Evolutionary conservation across 53 echinoderm and acorn worm genomes (phyloP).

Genomic region (Astropecten irregularis): DNA sequence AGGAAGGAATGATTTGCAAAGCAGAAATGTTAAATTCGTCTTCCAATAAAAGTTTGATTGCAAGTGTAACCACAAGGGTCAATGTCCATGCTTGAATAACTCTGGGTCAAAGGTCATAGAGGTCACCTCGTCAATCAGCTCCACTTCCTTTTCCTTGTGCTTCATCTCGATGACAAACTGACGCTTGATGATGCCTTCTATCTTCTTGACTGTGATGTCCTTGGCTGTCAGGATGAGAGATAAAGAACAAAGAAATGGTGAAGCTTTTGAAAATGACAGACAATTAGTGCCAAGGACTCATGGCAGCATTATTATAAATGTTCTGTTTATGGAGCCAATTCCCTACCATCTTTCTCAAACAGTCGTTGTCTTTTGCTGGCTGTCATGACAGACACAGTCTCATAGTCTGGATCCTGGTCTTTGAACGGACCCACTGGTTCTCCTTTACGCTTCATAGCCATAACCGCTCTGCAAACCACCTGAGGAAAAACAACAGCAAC

Average conservation of each 20-base stretch:
- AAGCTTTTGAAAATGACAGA: not conserved
- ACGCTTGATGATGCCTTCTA: constrained; percentile 87
- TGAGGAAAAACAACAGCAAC: too few relatives aligned
- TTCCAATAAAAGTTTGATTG: not conserved
- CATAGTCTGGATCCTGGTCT: constrained; percentile 96
- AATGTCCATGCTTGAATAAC: not conserved
- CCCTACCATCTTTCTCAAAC: constrained; percentile 96
- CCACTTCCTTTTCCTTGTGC: constrained; percentile 94
- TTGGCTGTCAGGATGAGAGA: constrained; percentile 60
- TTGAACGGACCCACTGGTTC: constrained; percentile 35
- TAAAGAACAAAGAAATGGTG: not conserved
- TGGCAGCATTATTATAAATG: too few relatives aligned
- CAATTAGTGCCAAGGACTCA: too few relatives aligned
- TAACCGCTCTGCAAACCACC: too few relatives aligned
- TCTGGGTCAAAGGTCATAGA: not conserved
- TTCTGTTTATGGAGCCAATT: too few relatives aligned
- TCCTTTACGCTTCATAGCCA: constrained; percentile 78
- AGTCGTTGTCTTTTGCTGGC: constrained; percentile 79
- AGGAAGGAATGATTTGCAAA: not conserved
- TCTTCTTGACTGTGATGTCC: constrained; percentile 81
- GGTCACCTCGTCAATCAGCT: constrained; percentile 96
- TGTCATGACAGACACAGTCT: constrained; percentile 68
- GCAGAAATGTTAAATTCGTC: not conserved
- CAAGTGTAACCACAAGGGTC: not conserved
- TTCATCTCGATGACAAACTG: constrained; percentile 84